Base-by-base conservation (phyloP, 2,888 invertebrate genomes). In the Branchellion lobata region DNA sequence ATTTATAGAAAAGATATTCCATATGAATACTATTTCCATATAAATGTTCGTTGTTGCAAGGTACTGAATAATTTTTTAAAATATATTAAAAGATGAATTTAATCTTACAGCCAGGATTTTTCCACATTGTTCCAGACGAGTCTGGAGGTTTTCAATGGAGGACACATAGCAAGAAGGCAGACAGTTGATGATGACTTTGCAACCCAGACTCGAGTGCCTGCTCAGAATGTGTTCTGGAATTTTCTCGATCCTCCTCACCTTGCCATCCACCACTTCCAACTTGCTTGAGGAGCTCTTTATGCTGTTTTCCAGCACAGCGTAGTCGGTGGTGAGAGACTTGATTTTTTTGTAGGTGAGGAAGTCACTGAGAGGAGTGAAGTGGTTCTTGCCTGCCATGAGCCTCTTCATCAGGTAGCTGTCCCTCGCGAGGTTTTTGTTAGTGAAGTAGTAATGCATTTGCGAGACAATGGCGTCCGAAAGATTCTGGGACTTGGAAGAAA, bases 371-470 rank as follows among this genome's bases (percentile, higher is more conserved):
- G 94, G 95, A 24, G 97, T 96, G 88, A 93, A 96, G 29, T 96
- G 96, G 88, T 95, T 95, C 88, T 95, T 96, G 88, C 96, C 96
- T 78, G 96, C 91, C 80, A 94, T 92, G 31, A 96, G 95, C 87
- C 96, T 96, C 87, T 97, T 97, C 82, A 96, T 88, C 71, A 97
- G 90, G 88, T 97, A 97, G 21, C 96, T 95, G 86, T 97, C 96
- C 87, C 96, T 96, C 1, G 94, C 91, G 83, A 97, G 94, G 87
- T 95, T 95, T 76, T 93, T 94, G 86, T 97, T 95, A 81, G 95
- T 94, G 88, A 97, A 96, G 88, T 96, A 96, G 86, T 93, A 95
- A 88, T 97, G 96, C 33, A 96, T 96, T 81, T 87, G 86, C 71
- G 84, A 84, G 8, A 86, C 84, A 73, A 87, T 86, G 72, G 84